Evolutionary conservation across 1,140 invertebrate species (phyloP).

Genomic region (Notospermus geniculatus): DNA sequence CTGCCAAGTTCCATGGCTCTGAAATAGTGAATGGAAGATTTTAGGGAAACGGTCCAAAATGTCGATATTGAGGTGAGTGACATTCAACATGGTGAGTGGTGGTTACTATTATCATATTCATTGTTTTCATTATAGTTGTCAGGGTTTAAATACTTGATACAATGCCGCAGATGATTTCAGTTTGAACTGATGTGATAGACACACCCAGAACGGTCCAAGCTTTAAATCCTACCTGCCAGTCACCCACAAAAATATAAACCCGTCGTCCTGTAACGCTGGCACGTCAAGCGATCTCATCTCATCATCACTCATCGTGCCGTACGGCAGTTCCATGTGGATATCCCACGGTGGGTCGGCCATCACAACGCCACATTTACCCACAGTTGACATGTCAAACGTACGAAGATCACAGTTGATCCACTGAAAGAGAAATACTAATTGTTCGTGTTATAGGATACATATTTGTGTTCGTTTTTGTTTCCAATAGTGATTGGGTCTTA

Average conservation of each 20-base stretch:
- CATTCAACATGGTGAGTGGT: no score
- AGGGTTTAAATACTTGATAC: no score
- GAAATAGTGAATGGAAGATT: constrained; percentile 37
- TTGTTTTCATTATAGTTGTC: no score
- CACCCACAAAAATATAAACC: constrained; percentile 96
- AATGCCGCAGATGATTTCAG: no score
- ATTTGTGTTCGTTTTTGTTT: no score
- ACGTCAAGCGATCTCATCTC: constrained; percentile 95
- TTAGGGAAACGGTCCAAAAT: no score
- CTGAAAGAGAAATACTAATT: constrained; percentile 58
- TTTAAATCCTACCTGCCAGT: constrained; percentile 81
- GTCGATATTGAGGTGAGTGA: no score
- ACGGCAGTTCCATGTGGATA: constrained; percentile 97
- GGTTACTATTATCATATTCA: no score
- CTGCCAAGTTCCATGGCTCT: constrained; percentile 93
- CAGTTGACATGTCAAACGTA: constrained; percentile 91
- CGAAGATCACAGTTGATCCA: constrained; percentile 97
- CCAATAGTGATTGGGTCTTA: no score
- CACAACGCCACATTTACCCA: constrained; percentile 66
- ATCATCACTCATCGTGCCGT: constrained; percentile 98
- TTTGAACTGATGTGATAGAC: no score
- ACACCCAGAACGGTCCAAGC: no score
- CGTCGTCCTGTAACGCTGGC: constrained; percentile 88
- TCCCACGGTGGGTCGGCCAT: constrained; percentile 91
- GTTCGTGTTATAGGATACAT: no score